Base-by-base conservation (phyloP, 2,888 invertebrate species). In the Camponotus fellah region DNA sequence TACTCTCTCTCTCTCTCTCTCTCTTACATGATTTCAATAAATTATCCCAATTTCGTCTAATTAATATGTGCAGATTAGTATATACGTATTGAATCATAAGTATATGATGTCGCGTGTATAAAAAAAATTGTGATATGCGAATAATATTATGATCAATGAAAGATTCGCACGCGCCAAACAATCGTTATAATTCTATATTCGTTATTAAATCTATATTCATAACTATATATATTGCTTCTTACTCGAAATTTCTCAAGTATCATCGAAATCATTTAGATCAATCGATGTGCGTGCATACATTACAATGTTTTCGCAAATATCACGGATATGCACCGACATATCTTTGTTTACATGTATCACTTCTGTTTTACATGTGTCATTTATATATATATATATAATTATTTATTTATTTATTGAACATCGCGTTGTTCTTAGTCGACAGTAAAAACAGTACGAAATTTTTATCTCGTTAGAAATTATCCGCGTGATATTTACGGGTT, bases 171-270 rank as follows among this genome's bases (percentile, higher is more conserved):
- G 86, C 88, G 87, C 76, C 43, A 68, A 68, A 26, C 56, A 58
- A 40, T 89, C 83, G 71, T 85, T 90, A 26, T 26, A 90, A 90
- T 87, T 46, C 75, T 75, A 49, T 46, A 89, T 82, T 88, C 79
- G 83, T 90, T 89, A 90, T 88, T 86, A 86, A 84, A 88, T 83
- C 85, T 90, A 90, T 90, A 90, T 84, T 77, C 88, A 90, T 87
- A 86, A 74, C 85, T 87, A 43, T 66, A 43, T 66, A 49, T 49
- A 90, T 90, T 90, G 90, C 87, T 89, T 90, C 85, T 90, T 90
- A 88, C 72, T 87, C 83, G 83, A 87, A 88, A 82, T 84, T 83
- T 82, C 26, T 26, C 64, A 84, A 87, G 85, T 82, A 85, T 86
- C 80, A 69, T 84, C 68, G 82, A 81, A 76, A 68, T 87, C 84